Conservation (phyloP, 2,113 vertebrate genomes). For the Aegotheles bennettii region DNA sequence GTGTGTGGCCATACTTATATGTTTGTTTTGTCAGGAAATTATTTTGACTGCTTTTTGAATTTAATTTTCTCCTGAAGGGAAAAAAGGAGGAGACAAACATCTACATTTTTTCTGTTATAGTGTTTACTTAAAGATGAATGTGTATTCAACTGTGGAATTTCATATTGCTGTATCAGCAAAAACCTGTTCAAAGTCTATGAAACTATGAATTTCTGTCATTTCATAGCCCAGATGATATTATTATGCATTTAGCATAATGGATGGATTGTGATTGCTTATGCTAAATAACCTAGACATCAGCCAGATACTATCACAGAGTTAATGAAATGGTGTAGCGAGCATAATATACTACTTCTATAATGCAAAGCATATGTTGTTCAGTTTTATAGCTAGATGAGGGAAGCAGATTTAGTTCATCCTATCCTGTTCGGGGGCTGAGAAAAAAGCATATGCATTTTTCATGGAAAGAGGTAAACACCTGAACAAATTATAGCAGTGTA, state of each 20-base stretch:
- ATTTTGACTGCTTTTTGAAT: neutral
- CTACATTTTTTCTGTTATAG: neutral
- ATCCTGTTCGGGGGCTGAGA: neutral
- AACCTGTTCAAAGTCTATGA: neutral
- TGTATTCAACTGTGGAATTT: neutral
- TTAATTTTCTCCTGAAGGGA: conserved; percentile 9
- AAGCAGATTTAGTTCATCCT: neutral
- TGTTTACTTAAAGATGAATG: neutral
- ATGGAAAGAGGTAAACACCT: neutral
- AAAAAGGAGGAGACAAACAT: neutral
- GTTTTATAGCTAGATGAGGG: neutral
- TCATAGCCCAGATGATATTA: neutral
- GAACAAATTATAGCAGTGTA: neutral
- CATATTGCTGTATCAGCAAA: neutral
- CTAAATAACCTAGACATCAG: conserved; percentile 28
- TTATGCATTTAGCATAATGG: conserved; percentile 25
- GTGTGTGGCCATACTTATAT: neutral
- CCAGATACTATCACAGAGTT: neutral
- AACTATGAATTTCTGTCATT: conserved; percentile 20
- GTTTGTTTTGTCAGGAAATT: neutral
- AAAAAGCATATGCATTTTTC: neutral
- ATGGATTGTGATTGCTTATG: conserved; percentile 20
- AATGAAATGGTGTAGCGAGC: neutral
- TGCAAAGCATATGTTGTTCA: neutral
- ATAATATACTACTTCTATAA: neutral